Conservation (phyloP, 2,888 invertebrate species). For the Spisula solida region DNA sequence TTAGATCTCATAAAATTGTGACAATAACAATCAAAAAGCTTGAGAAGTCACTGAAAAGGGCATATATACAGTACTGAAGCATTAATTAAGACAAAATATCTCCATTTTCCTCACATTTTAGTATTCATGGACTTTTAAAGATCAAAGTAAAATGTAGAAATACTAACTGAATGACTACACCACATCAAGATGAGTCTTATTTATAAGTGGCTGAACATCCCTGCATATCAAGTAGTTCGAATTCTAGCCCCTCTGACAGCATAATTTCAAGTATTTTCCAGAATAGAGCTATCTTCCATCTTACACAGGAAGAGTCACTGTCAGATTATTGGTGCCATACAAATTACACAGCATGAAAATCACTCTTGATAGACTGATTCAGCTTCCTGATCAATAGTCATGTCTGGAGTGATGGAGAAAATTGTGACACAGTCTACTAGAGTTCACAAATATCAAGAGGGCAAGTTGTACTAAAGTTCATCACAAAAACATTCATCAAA, state of each 20-base stretch:
- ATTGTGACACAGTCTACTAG: neutral
- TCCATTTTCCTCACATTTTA: neutral
- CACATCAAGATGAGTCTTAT: neutral
- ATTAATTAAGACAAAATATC: neutral
- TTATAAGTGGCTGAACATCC: neutral
- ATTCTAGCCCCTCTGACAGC: neutral
- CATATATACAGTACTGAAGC: no score
- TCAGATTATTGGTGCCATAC: constrained; percentile 36
- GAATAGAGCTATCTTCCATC: neutral
- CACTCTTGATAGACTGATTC: constrained; percentile 10
- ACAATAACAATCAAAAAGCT: no score
- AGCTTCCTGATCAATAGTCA: constrained; percentile 30
- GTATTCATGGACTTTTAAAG: neutral
- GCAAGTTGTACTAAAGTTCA: constrained; percentile 1
- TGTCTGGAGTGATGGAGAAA: constrained; percentile 11
- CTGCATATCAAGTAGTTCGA: neutral
- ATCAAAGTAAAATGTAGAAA: neutral
- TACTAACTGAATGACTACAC: neutral
- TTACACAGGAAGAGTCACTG: neutral
- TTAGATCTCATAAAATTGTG: no score
- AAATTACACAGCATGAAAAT: constrained; percentile 26
- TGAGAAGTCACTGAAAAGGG: no score
- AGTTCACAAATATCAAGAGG: neutral
- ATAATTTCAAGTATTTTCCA: neutral
- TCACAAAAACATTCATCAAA: neutral